These are phyloP conservation scores for Sarotherodon lohbergeri DNA, from an alignment of 2,113 vertebrate species.

Conservation along the genomic window DNA sequence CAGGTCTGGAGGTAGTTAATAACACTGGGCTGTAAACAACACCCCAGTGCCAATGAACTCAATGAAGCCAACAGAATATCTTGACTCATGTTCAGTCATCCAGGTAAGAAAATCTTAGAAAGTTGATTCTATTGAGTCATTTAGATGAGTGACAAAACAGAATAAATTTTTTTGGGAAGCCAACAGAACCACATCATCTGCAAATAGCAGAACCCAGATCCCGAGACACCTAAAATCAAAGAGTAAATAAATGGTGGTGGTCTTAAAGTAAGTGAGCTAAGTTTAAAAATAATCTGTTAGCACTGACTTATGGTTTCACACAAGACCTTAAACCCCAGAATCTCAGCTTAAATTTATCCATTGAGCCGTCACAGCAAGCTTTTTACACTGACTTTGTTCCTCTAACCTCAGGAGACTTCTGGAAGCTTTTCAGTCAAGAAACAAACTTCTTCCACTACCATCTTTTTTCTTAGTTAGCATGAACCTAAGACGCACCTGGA, in stretches of 20 bases:
- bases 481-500: neutral
- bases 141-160: neutral
- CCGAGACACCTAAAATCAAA: neutral
- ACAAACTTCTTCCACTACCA: neutral
- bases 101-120: neutral
- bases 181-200: neutral
- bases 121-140: neutral
- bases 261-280: too few species aligned
- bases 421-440: neutral
- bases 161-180: neutral
- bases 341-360: neutral
- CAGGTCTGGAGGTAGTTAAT: neutral
- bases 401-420: neutral
- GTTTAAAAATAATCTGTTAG: too few species aligned
- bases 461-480: neutral
- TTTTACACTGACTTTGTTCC: neutral
- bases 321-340: too few species aligned
- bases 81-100: neutral
- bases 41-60: neutral
- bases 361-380: neutral
- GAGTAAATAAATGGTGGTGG: too few species aligned
- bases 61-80: neutral
- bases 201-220: neutral
- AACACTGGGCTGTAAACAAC: neutral
- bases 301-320: too few species aligned